Conservation (phyloP, 2,888 invertebrate species). For the Polyploca ridens region DNA sequence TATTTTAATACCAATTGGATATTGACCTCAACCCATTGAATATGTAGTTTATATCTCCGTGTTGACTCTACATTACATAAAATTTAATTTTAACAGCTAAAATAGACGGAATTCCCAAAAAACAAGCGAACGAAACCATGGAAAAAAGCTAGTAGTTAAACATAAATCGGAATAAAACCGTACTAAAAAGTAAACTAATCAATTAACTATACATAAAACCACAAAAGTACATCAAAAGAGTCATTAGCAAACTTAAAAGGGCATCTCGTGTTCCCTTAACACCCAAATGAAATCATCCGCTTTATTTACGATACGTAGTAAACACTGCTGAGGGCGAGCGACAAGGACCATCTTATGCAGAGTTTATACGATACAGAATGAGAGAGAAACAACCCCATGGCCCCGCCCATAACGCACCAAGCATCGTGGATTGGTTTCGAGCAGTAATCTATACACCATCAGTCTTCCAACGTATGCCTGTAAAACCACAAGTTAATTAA, state of each 20-base stretch:
- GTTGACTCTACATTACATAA: too few relatives aligned
- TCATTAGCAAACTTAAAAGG: constrained; percentile 61
- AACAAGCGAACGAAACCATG: too few relatives aligned
- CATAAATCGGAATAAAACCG: not conserved
- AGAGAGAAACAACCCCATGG: constrained; percentile 41
- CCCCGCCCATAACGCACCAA: constrained; percentile 65
- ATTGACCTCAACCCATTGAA: too few relatives aligned
- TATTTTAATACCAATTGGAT: too few relatives aligned
- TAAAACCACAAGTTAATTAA: constrained; percentile 68
- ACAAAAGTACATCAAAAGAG: constrained; percentile 18
- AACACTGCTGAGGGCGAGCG: constrained; percentile 50
- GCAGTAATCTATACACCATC: constrained; percentile 67
- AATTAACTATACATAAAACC: not conserved
- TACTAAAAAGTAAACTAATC: not conserved
- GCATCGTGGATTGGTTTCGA: constrained; percentile 71
- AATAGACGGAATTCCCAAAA: too few relatives aligned
- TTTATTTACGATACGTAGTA: constrained; percentile 73
- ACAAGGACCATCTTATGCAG: constrained; percentile 42
- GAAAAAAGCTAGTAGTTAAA: not conserved
- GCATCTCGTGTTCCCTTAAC: constrained; percentile 51
- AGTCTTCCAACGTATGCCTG: constrained; percentile 73
- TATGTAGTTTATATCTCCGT: too few relatives aligned
- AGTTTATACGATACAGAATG: constrained; percentile 31
- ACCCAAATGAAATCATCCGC: constrained; percentile 73
- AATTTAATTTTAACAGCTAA: too few relatives aligned